These are phyloP conservation scores for Ursus arctos DNA, from an alignment of 2,113 vertebrate species.

Conservation along the genomic window DNA sequence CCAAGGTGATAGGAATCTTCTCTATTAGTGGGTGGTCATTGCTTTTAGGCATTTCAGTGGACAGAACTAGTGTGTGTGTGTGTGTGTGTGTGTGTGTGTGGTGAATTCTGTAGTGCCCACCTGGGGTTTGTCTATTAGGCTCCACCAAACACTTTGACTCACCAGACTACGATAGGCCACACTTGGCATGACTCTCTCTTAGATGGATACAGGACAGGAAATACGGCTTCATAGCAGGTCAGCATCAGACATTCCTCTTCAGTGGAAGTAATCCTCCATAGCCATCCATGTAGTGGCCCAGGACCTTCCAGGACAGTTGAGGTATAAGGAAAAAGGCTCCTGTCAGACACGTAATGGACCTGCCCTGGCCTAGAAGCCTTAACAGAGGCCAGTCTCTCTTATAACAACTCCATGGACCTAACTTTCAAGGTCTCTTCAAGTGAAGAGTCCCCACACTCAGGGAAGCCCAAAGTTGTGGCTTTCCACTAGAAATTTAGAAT, in stretches of 20 bases:
- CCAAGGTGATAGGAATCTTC: neutral
- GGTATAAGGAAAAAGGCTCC: neutral
- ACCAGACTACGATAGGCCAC: neutral
- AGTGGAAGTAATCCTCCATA: neutral
- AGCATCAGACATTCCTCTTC: neutral
- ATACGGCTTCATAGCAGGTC: neutral
- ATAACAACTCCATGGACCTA: neutral
- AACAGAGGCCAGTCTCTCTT: neutral
- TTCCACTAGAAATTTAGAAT: slow-evolving; percentile 33
- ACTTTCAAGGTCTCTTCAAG: neutral
- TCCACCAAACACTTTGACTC: neutral
- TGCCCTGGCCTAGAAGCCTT: neutral
- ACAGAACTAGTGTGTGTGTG: neutral
- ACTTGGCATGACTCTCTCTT: neutral
- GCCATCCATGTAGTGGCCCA: neutral
- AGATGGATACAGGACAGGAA: neutral
- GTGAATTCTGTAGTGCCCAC: neutral
- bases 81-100: no score
- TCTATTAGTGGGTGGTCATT: neutral
- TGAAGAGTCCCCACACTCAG: neutral
- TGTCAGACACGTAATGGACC: neutral
- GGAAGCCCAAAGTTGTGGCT: neutral
- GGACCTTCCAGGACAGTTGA: neutral
- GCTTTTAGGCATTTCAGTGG: neutral
- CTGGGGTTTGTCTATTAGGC: neutral